Conservation (phyloP, 1,140 invertebrate genomes). For the Sminthurides bifidus region DNA sequence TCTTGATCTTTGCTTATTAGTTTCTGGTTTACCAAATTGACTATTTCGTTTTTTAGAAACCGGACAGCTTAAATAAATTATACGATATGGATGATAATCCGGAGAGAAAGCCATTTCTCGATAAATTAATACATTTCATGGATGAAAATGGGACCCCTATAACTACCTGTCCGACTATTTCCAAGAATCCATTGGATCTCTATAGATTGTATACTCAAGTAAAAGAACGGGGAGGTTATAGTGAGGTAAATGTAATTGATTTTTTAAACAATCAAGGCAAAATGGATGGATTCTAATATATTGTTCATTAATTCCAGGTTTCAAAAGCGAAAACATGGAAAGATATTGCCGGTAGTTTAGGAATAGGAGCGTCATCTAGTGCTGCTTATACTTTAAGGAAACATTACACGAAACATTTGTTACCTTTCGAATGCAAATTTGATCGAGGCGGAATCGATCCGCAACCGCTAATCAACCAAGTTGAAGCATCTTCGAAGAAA, state of each 20-base stretch:
- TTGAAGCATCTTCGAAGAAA: conserved; percentile 77
- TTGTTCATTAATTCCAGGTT: conserved; percentile 58
- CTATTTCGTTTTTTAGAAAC: conserved; percentile 50
- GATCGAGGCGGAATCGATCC: conserved; percentile 92
- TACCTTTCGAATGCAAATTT: conserved; percentile 92
- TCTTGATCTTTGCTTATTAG: conserved; percentile 6
- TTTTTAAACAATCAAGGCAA: background rate
- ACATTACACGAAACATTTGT: conserved; percentile 92
- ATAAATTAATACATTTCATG: conserved; percentile 84
- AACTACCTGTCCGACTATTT: conserved; percentile 88
- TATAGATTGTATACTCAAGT: conserved; percentile 89
- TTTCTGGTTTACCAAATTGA: conserved; percentile 1
- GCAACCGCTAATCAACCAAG: conserved; percentile 85
- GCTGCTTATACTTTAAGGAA: conserved; percentile 92
- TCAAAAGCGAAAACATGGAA: conserved; percentile 98
- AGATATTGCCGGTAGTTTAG: conserved; percentile 71
- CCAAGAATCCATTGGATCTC: conserved; percentile 94
- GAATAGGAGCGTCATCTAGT: conserved; percentile 89
- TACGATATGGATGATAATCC: conserved; percentile 95
- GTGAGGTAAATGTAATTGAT: conserved; percentile 57
- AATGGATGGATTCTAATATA: background rate
- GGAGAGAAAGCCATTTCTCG: conserved; percentile 57
- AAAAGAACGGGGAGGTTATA: conserved; percentile 89
- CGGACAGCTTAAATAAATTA: conserved; percentile 78
- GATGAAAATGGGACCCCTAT: conserved; percentile 85